These are phyloP conservation scores for Natator depressus DNA, from an alignment of 2,113 vertebrate genomes.

Conservation along the genomic window DNA sequence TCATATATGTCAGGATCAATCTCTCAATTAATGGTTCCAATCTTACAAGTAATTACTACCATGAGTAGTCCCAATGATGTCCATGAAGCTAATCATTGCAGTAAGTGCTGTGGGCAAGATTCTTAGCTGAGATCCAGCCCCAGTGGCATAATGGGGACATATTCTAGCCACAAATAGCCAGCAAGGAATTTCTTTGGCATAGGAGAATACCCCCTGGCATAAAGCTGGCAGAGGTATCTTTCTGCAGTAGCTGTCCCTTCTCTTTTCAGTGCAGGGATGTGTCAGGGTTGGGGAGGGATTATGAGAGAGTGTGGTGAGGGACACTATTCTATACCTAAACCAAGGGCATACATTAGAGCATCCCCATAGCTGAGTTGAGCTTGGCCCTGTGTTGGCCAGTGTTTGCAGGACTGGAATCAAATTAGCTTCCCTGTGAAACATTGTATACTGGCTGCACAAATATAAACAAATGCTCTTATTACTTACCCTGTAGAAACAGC, in stretches of 20 bases:
- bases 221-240: background rate
- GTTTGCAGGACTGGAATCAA: background rate
- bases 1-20: background rate
- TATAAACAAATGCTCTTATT: background rate
- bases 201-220: background rate
- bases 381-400: background rate
- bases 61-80: background rate
- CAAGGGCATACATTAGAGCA: background rate
- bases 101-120: background rate
- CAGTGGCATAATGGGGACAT: background rate
- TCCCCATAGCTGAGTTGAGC: background rate
- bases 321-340: background rate
- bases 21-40: background rate
- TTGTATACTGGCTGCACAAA: background rate
- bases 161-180: background rate
- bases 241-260: background rate
- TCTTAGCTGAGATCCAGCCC: background rate
- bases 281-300: background rate
- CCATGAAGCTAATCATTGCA: background rate
- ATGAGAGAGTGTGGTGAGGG: background rate
- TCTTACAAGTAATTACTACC: background rate
- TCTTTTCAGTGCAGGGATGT: background rate
- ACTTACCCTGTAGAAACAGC: conserved; percentile 87
- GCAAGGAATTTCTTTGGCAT: background rate
- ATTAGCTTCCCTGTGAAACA: background rate